Base-by-base conservation (phyloP, 64 coral and sea anemone species). In the Montipora cactus region DNA sequence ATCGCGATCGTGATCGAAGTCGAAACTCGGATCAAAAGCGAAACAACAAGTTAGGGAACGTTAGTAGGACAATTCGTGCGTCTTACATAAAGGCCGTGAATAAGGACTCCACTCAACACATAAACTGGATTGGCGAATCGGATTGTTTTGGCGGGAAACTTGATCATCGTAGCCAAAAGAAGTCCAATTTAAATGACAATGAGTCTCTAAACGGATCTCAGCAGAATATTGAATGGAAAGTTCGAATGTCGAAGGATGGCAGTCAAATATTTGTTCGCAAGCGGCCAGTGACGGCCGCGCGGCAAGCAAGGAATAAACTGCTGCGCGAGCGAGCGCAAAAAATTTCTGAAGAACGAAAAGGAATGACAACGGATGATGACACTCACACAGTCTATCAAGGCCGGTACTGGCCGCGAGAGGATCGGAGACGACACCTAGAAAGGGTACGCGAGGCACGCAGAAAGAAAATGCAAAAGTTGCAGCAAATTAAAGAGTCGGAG, bases 321-420 rank as follows among this genome's bases (percentile, higher is more conserved):
- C 90, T 98, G 23, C 93, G 96, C 10, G 98, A 99, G 14, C 92
- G 98, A 59, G 98, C 98, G 67, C 98, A 99, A 44, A 95, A 99
- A 87, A 78, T 99, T 7, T 91, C 98, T 2, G 98, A 99, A 22
- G 98, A 99, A 83, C 92, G 98, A 15, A 91, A 93, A 80, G 98
- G 98, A 28, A 58, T 99, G 76, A 99, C 98, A 8, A 99, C 98
- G 8, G 98, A 99, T 28, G 98, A 99, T 25, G 98, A 99, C 58
- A 94, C 98, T 4, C 89, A 96, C 12, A 96, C 98, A 44, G 90
- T 99, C 55, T 99, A 99, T 72, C 98, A 89, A n/a, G 98, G 98
- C 7, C 93, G 98, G 2, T 99, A 99, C 51, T 99, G 98, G 92
- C 95, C 95, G 18, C 92, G 98, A 8, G 98, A 99, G 18, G 92